Evolutionary conservation across 2,888 invertebrate genomes (phyloP), one percentile per base, ranked within the genome.

Genomic region (Ornithoptera alexandrae): DNA sequence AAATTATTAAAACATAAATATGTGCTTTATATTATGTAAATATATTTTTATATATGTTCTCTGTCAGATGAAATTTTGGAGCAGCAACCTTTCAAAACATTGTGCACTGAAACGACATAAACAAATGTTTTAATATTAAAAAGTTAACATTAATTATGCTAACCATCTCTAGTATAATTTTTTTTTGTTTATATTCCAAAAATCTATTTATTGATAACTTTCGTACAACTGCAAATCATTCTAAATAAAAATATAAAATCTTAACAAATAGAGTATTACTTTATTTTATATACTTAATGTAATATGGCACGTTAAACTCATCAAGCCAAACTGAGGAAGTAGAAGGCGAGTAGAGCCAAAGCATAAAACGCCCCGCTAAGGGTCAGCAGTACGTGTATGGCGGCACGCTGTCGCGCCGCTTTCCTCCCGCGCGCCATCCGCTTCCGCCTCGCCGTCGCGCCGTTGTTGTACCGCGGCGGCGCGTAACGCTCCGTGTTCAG

Each of bases 341-440:
- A 91, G 84, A 90, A 91, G 24, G 89, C 81, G 77, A 90, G 77
- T 74, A 91, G 82, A 72, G 88, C 84, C 62, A 88, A 78, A 77
- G 84, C 83, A 79, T 91, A 91, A 75, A 86, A 75, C 72, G 85
- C 74, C 22, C 84, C 83, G 82, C 93, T 93, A 79, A 94, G 93
- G 71, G 93, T 92, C 75, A 95, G 92, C 78, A 94, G 79, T 88
- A 93, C 90, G 74, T 93, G 92, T 82, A 93, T 88, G 71, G 94
- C 84, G 56, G 77, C 81, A 58, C 85, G 84, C 76, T 74, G 72
- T 65, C 72, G 67, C 66, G 65, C 65, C 69, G 71, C 71, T 46
- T 50, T 61, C 69, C 66, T 73, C 50, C 67, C 71, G 56, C 70
- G 62, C 46, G 30, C 57, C 18, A 60, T 70, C 53, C 61, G 71